These are phyloP conservation scores for Picathartes gymnocephalus DNA, from an alignment of 2,113 vertebrate species.

Conservation along the genomic window DNA sequence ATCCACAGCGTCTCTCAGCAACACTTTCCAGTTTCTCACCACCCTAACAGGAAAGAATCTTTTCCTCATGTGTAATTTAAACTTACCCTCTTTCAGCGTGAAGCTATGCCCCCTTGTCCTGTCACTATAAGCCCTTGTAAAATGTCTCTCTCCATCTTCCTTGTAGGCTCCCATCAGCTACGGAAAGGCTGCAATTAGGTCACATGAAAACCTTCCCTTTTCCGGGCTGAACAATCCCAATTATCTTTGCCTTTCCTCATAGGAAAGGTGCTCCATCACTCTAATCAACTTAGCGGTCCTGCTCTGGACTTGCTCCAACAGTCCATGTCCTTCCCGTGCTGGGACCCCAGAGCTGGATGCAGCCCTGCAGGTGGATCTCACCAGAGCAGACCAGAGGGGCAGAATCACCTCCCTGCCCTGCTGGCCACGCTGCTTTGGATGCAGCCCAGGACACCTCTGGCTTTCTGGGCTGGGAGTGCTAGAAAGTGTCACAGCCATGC, in stretches of 20 bases:
- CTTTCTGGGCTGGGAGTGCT: not conserved
- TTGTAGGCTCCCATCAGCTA: not conserved
- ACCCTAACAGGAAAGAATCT: not conserved
- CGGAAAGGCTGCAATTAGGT: not conserved
- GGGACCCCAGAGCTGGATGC: not conserved
- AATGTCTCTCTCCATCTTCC: not conserved
- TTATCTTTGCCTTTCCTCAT: not conserved
- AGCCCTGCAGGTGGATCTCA: not conserved
- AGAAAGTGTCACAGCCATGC: no score
- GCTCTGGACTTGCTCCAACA: not conserved
- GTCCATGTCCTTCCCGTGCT: not conserved
- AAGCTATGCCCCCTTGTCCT: not conserved
- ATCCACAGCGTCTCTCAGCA: not conserved
- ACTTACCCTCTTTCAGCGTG: not conserved
- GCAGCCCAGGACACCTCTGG: not conserved
- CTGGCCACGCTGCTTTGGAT: not conserved
- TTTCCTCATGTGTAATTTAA: not conserved
- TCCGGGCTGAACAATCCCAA: not conserved
- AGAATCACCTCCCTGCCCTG: not conserved
- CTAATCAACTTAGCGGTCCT: not conserved
- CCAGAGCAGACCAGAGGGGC: not conserved
- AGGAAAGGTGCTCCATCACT: not conserved
- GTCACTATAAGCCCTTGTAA: not conserved
- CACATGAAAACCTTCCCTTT: not conserved
- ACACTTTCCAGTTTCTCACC: not conserved